Evolutionary conservation across 2,888 invertebrate species (phyloP), one percentile per base, ranked within the genome.

Genomic region (Drosophila hamatofila): DNA sequence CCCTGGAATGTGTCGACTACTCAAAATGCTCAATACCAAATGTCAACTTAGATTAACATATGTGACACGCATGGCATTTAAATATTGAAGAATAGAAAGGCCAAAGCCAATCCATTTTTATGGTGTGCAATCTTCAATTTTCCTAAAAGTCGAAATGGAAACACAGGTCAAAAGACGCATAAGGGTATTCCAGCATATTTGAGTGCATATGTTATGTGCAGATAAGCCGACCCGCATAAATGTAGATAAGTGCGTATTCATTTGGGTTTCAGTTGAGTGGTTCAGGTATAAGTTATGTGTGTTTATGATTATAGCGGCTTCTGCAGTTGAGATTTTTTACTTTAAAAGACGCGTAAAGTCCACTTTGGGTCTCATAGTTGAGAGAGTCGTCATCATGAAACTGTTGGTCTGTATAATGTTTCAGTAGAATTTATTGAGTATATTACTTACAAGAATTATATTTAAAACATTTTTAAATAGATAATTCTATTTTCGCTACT

Each of bases 401-500:
- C 37, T 62, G 21, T 33, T 78, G 55, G 81, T 78, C 42, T 77
- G 78, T 72, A n/a, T 39, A 33, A 11, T 27, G 5, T n/a, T 25
- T 12, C 2, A 12, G 30, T n/a, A 0, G 6, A n/a, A 3, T 9
- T 0, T 12, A 6, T 12, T 1, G 11, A 27, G 18, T 18, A 27
- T 48, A 18, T 30, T 30, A 7, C 6, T 30, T 14, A 9, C 4
- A 21, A 27, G 16, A 16, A 21, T 27, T 48, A 18, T 44, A 9
- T 21, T 25, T 14, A 12, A 14, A 21, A 37, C 25, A 11, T 12
- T 35, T 35, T 30, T 11, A 2, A 16, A n/a, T 12, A 83, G 85
- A 58, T 82, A 14, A 49, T 85, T 11, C 23, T 83, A 7, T 68
- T 75, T 27, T 60, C 67, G 14, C 18, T 83, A 7, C 68, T 80